These are phyloP conservation scores for Meta bourneti DNA, from an alignment of 2,888 invertebrate species.

Conservation along the genomic window DNA sequence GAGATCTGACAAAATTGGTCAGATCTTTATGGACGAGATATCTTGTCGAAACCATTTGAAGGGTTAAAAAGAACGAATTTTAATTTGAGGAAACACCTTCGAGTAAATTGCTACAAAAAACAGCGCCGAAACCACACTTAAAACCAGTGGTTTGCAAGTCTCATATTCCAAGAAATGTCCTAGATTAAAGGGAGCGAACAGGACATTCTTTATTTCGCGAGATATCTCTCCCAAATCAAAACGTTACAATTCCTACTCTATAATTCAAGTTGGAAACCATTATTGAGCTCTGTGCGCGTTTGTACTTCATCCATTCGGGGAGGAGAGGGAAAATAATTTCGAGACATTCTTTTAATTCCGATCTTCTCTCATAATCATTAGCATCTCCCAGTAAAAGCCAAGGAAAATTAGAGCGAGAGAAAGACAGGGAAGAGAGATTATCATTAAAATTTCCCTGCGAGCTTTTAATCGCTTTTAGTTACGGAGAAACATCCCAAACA, in stretches of 20 bases:
- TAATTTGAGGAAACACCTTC: no score
- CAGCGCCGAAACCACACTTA: no score
- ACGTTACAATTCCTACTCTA: conserved; percentile 11
- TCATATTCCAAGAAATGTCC: background rate
- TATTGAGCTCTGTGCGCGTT: conserved; percentile 44
- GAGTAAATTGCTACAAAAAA: no score
- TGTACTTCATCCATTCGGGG: conserved; percentile 46
- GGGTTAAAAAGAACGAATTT: no score
- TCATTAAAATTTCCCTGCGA: conserved; percentile 66
- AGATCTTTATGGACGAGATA: no score
- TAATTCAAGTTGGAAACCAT: conserved; percentile 54
- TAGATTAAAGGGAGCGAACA: no score
- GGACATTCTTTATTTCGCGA: no score
- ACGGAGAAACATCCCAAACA: conserved; percentile 69
- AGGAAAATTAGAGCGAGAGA: conserved; percentile 64
- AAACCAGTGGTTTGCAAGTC: no score
- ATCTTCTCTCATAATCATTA: conserved; percentile 70
- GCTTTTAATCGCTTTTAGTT: conserved; percentile 70
- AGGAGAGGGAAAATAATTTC: conserved; percentile 42
- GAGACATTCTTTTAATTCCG: conserved; percentile 68
- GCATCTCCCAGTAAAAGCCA: conserved; percentile 58
- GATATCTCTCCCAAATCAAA: conserved; percentile 29
- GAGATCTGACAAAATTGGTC: no score
- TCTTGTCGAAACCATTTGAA: no score
- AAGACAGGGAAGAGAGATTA: conserved; percentile 64